phyloP scores from a whole-genome alignment of 2,888 invertebrate species.

The Oxystoma pomonae region DNA sequence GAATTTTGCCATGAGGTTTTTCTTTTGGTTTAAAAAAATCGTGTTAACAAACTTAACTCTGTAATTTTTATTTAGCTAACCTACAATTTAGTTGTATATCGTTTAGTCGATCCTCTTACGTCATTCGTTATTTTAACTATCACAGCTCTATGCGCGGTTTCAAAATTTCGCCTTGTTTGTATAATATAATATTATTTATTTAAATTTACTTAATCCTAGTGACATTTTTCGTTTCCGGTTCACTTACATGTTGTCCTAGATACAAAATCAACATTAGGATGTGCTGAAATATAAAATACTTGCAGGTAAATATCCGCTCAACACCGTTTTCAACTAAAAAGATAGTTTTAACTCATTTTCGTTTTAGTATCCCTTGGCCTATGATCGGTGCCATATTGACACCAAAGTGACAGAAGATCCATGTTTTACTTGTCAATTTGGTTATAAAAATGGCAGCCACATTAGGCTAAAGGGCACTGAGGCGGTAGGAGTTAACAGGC shows the following conservation, averaged over 20 bases:
- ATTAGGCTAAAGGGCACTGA: too few relatives aligned
- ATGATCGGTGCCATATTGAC: too few relatives aligned
- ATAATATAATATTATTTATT: background rate
- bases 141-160: constrained; percentile 39
- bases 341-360: too few relatives aligned
- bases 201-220: background rate
- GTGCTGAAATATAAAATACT: too few relatives aligned
- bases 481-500: too few relatives aligned
- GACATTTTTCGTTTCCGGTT: background rate
- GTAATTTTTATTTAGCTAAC: background rate
- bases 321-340: too few relatives aligned
- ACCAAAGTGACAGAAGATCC: too few relatives aligned
- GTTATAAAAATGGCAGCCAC: too few relatives aligned
- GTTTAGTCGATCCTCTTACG: constrained; percentile 41
- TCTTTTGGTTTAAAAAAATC: background rate
- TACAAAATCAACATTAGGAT: too few relatives aligned
- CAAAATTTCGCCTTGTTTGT: background rate
- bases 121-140: constrained; percentile 47
- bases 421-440: too few relatives aligned
- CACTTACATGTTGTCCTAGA: background rate
- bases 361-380: too few relatives aligned
- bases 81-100: constrained; percentile 11
- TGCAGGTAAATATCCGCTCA: too few relatives aligned
- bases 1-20: background rate
- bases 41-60: background rate